phyloP scores from a whole-genome alignment of 2,113 vertebrate genomes.

The Seriola aureovittata region DNA sequence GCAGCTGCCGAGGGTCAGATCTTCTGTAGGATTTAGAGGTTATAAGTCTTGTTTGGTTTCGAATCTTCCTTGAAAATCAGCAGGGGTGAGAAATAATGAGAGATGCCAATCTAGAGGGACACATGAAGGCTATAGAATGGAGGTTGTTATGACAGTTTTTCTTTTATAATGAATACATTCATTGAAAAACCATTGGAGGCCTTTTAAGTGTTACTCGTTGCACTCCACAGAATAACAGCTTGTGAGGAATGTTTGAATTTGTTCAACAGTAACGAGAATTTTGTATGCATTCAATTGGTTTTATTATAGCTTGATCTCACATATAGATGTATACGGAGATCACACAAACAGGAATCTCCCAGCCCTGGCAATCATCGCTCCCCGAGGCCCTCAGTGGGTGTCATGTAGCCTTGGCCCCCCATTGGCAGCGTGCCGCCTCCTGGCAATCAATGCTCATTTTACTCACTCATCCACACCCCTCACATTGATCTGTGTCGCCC shows the following conservation, averaged over 20 bases:
- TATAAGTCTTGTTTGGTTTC: constrained; percentile 12
- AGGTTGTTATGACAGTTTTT: constrained; percentile 18
- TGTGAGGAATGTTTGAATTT: constrained; percentile 5
- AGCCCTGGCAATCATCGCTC: constrained; percentile 32
- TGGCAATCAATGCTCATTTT: constrained; percentile 77
- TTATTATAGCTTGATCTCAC: neutral
- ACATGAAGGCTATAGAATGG: constrained; percentile 8
- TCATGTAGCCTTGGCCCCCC: constrained; percentile 32
- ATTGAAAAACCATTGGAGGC: constrained; percentile 29
- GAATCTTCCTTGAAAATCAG: constrained; percentile 31
- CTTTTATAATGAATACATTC: neutral
- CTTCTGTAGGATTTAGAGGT: constrained; percentile 16
- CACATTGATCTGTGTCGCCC: constrained; percentile 63
- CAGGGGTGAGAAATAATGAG: constrained; percentile 63
- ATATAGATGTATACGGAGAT: neutral
- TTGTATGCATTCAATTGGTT: neutral
- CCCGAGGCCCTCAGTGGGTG: constrained; percentile 36
- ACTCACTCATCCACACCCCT: constrained; percentile 72
- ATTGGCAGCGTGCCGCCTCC: constrained; percentile 56
- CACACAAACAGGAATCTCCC: constrained; percentile 4
- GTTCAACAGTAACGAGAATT: constrained; percentile 15
- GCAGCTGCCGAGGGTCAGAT: constrained; percentile 27
- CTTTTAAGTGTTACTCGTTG: constrained; percentile 30
- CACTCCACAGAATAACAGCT: neutral
- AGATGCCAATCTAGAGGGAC: constrained; percentile 7